Evolutionary conservation across 2,113 vertebrate species (phyloP).

Genomic region (Jaculus jaculus): DNA sequence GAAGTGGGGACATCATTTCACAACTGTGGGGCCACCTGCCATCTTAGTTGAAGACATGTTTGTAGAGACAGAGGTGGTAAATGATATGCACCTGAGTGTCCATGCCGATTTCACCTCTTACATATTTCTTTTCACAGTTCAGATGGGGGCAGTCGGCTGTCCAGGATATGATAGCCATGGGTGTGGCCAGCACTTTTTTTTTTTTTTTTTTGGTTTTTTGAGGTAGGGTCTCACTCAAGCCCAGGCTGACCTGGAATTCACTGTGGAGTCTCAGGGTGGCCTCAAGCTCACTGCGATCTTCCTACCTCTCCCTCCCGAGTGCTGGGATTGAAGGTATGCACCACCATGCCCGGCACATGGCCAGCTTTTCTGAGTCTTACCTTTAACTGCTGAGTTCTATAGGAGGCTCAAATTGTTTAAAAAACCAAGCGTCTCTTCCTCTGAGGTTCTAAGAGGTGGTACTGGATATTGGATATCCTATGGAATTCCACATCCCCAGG

Average conservation of each 20-base stretch:
- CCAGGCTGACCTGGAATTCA: too few relatives aligned
- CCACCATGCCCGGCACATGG: too few relatives aligned
- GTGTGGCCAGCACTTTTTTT: accelerated
- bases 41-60: background rate
- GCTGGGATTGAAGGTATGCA: too few relatives aligned
- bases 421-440: background rate
- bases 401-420: background rate
- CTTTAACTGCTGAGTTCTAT: background rate
- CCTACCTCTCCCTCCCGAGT: too few relatives aligned
- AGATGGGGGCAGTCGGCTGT: background rate
- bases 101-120: conserved; percentile 25
- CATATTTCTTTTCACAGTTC: background rate
- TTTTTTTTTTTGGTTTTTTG: too few relatives aligned
- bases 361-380: background rate
- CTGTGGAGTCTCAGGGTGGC: too few relatives aligned
- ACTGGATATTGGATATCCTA: background rate
- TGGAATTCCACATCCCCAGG: background rate
- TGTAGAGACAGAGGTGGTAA: background rate
- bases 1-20: background rate
- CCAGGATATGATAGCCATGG: too few relatives aligned
- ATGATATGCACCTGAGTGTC: background rate
- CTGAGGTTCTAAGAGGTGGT: background rate
- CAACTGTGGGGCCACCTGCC: background rate
- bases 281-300: too few relatives aligned
- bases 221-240: too few relatives aligned